Base-by-base conservation (phyloP, 2,888 invertebrate genomes). In the Eumacrocentrus americanus region DNA sequence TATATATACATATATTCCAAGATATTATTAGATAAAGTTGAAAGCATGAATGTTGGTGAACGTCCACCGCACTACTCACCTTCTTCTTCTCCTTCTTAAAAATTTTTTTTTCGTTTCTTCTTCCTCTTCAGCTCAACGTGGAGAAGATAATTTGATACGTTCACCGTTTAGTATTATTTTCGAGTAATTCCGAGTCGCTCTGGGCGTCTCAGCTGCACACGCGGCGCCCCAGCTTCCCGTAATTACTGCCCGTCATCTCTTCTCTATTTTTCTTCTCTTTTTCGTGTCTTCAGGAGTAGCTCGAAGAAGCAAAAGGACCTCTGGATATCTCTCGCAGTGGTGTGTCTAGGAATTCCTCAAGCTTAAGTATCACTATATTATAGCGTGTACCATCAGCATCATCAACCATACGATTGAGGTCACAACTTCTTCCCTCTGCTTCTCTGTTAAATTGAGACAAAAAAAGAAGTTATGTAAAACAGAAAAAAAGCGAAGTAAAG, bases 101-200 rank as follows among this genome's bases (percentile, higher is more conserved):
- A 37, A 40, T 47, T 42, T 57, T 48, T 47, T 60, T 14, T 47
- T 50, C 34, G 12, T 40, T 47, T 14, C 23, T 12, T 44, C 44
- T 22, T 50, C 48, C 29, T 25, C 40, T 48, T 38, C 22, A 4
- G 46, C 12, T 46, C 34, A 54, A 48, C 54, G 48, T 18, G 50
- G 55, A 61, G 52, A 42, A 58, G 64, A 67, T 67, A 67, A 67
- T 65, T 67, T 75, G 72, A 78, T 78, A 75, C 73, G 67, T 73
- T 72, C 67, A 72, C 73, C 72, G 72, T 75, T 78, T 76, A 73
- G 73, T 75, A 74, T 77, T 76, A 74, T 78, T 78, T 76, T 74
- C 72, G 70, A 72, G 73, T 76, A 78, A 78, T 76, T 79, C 74
- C 72, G 69, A 72, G 74, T 75, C 72, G 75, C 77, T 72, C 70